Conservation (phyloP, 2,797 vertebrate genomes). For the Artibeus jamaicensis region DNA sequence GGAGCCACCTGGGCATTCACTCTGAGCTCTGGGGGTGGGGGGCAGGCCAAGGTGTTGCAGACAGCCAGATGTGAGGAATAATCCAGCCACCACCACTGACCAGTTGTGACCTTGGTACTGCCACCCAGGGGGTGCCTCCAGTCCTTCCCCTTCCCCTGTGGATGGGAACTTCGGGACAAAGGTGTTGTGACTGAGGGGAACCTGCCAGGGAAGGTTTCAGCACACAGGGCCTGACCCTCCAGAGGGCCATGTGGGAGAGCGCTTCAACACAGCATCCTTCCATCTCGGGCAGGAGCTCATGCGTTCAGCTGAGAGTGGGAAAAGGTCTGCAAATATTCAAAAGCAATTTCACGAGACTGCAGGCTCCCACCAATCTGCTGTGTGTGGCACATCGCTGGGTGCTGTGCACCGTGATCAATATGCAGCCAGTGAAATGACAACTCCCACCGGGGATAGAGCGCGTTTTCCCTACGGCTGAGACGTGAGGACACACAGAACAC, state of each 20-base stretch:
- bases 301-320: not conserved
- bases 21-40: not conserved
- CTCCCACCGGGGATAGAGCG: not conserved
- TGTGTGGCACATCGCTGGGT: not conserved
- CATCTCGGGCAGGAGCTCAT: not conserved
- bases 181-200: not conserved
- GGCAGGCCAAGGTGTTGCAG: not conserved
- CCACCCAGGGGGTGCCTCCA: too few relatives aligned
- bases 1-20: not conserved
- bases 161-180: too few relatives aligned
- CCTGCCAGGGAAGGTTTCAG: not conserved
- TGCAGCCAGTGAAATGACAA: not conserved
- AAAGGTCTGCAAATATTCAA: slow-evolving; percentile 40
- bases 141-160: too few relatives aligned
- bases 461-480: slow-evolving; percentile 21
- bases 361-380: not conserved
- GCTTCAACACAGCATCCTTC: not conserved
- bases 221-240: not conserved
- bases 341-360: slow-evolving; percentile 11
- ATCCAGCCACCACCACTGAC: not conserved
- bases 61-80: not conserved
- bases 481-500: not conserved
- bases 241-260: not conserved
- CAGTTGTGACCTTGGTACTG: not conserved
- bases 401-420: not conserved